phyloP scores from a whole-genome alignment of 2,888 invertebrate genomes.

The Leptinotarsa tumamoca region DNA sequence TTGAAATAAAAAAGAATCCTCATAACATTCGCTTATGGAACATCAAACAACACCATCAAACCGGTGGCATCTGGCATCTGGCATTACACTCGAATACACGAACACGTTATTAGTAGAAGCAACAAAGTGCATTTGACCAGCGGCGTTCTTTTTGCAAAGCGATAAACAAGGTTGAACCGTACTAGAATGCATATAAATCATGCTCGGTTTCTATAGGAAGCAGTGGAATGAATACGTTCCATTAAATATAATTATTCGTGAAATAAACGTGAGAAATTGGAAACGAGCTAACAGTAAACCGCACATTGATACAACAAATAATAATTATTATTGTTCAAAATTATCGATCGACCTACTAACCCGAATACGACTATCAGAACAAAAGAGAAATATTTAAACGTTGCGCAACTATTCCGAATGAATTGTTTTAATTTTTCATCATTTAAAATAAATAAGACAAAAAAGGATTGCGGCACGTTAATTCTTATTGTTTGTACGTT shows the following conservation, averaged over 20 bases:
- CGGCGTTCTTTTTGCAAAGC: neutral
- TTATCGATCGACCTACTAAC: slow-evolving; percentile 47
- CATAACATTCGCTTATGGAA: neutral
- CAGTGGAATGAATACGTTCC: neutral
- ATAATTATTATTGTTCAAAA: slow-evolving; percentile 43
- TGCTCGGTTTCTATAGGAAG: neutral
- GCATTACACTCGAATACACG: neutral
- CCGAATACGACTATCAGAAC: slow-evolving; percentile 37
- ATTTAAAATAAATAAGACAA: slow-evolving; percentile 5
- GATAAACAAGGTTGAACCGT: slow-evolving; percentile 8
- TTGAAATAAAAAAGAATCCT: too few relatives aligned
- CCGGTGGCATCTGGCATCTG: neutral
- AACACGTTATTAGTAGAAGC: neutral
- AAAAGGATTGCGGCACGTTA: slow-evolving; percentile 11
- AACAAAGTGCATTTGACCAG: neutral
- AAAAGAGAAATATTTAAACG: slow-evolving; percentile 38
- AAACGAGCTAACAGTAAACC: slow-evolving; percentile 15
- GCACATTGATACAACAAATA: slow-evolving; percentile 16
- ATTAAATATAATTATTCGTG: neutral
- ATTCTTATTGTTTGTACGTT: neutral
- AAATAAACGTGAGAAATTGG: slow-evolving; percentile 20
- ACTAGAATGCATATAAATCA: neutral
- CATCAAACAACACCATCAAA: neutral
- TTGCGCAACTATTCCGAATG: slow-evolving; percentile 34
- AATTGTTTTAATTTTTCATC: slow-evolving; percentile 35